Evolutionary conservation across 1,140 invertebrate species (phyloP).

Genomic region (Monochamus saltuarius): DNA sequence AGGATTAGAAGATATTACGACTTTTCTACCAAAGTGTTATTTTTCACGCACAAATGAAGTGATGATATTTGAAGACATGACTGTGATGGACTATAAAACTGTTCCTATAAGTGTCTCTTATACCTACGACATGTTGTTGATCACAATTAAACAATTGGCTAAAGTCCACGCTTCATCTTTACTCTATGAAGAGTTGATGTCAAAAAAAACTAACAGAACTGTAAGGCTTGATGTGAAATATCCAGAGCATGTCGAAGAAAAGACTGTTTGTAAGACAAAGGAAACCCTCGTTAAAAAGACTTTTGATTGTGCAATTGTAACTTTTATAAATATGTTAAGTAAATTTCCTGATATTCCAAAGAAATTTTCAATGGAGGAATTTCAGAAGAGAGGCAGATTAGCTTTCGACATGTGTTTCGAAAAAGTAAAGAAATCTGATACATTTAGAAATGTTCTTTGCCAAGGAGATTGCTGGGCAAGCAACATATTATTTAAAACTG

Average conservation of each 20-base stretch:
- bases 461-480: constrained; percentile 66
- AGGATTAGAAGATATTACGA: constrained; percentile 19
- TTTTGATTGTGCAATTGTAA: too few species aligned
- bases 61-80: constrained; percentile 30
- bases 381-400: constrained; percentile 12
- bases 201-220: constrained; percentile 11
- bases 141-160: constrained; percentile 21
- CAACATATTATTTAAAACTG: constrained; percentile 63
- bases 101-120: constrained; percentile 18
- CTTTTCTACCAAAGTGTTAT: constrained; percentile 25
- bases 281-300: too few species aligned
- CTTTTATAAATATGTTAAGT: background rate
- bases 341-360: constrained; percentile 14
- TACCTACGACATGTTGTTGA: constrained; percentile 14
- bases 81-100: constrained; percentile 14
- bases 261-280: constrained; percentile 7
- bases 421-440: constrained; percentile 53
- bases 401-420: constrained; percentile 47
- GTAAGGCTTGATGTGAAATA: constrained; percentile 19
- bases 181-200: constrained; percentile 36
- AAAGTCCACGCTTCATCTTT: constrained; percentile 34
- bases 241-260: constrained; percentile 42
- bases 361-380: constrained; percentile 5
- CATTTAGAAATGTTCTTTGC: constrained; percentile 57
- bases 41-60: constrained; percentile 19